phyloP scores from a whole-genome alignment of 2,888 invertebrate species.

The Pammene fasciana region DNA sequence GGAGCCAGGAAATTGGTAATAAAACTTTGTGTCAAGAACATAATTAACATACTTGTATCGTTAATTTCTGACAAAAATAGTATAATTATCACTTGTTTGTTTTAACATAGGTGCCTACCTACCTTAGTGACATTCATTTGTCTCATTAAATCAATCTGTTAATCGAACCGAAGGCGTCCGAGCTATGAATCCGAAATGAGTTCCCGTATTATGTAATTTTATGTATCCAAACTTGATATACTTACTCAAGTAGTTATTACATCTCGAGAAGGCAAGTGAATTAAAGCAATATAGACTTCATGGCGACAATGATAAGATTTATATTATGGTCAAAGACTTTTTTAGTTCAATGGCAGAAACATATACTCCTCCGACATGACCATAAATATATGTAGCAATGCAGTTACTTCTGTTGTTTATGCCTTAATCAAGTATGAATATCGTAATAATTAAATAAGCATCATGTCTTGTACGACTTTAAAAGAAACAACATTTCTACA shows the following conservation, averaged over 20 bases:
- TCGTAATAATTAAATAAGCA: neutral
- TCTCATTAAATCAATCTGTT: slow-evolving; percentile 5
- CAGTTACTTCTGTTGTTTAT: neutral
- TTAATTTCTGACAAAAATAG: slow-evolving; percentile 16
- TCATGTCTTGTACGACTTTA: neutral
- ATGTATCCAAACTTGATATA: neutral
- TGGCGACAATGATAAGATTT: neutral
- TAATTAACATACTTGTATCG: slow-evolving; percentile 29
- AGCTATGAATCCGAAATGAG: slow-evolving; percentile 33
- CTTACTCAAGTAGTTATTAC: neutral
- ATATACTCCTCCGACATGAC: neutral
- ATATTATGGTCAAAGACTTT: neutral
- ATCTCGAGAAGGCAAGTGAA: neutral
- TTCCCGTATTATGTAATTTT: slow-evolving; percentile 19
- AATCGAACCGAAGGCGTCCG: slow-evolving; percentile 1
- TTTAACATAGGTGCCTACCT: neutral
- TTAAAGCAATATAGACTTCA: neutral
- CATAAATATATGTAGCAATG: slow-evolving; percentile 21
- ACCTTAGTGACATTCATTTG: neutral
- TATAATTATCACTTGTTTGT: neutral
- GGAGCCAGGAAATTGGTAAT: slow-evolving; percentile 9
- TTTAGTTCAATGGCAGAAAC: neutral
- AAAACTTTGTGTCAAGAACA: slow-evolving; percentile 1
- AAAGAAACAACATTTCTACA: neutral
- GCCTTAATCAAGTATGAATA: neutral